Evolutionary conservation across 1,140 invertebrate species (phyloP).

Genomic region (Choristoneura fumiferana): DNA sequence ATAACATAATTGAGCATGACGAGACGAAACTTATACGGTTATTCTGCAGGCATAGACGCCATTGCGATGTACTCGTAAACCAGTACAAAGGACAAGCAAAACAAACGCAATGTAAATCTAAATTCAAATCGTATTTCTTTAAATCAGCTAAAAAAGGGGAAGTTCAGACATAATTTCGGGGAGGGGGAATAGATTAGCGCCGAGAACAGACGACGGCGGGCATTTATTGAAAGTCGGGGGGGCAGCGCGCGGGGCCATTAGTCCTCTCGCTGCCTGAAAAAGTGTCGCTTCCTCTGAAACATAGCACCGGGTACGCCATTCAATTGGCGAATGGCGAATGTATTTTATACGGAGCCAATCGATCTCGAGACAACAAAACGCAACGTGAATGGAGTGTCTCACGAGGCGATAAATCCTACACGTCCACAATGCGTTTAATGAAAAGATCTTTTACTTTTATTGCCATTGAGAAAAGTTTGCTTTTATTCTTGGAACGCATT

Average conservation of each 20-base stretch:
- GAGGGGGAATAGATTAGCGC: constrained; percentile 26
- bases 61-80: no score
- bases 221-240: constrained; percentile 73
- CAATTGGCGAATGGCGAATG: constrained; percentile 72
- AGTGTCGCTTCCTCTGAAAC: constrained; percentile 71
- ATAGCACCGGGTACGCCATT: constrained; percentile 66
- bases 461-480: constrained; percentile 22
- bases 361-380: constrained; percentile 74
- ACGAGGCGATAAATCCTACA: constrained; percentile 64
- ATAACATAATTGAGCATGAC: no score
- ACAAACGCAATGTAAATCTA: constrained; percentile 19
- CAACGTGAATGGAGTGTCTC: constrained; percentile 66
- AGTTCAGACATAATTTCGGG: constrained; percentile 17
- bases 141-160: constrained; percentile 12
- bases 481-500: constrained; percentile 14
- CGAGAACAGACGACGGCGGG: constrained; percentile 38
- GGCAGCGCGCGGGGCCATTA: constrained; percentile 69
- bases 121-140: constrained; percentile 19
- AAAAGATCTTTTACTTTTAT: constrained; percentile 61
- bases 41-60: no score
- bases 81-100: not conserved
- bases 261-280: constrained; percentile 62
- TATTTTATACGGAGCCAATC: constrained; percentile 74
- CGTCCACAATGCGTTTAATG: constrained; percentile 67
- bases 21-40: no score